A percentile compares a stretch with the other conserved stretches of the same genome.
These are phyloP conservation scores for Metopia argyrocephala DNA, from an alignment of 2,888 invertebrate species.

Conservation along the genomic window DNA sequence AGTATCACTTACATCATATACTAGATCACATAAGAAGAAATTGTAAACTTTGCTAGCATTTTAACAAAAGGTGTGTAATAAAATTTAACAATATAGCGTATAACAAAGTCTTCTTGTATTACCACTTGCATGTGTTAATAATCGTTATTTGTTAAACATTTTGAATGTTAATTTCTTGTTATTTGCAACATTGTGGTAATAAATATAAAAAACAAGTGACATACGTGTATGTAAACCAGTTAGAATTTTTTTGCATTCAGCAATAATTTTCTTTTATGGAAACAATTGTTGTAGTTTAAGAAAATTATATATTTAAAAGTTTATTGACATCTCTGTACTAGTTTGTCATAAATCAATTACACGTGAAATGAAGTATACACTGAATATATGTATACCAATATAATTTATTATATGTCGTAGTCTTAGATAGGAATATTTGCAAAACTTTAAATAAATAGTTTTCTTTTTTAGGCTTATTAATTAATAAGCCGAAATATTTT, in stretches of 20 bases:
- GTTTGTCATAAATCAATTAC: too few relatives aligned
- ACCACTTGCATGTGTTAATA: neutral
- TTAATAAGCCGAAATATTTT: too few relatives aligned
- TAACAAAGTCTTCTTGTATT: neutral
- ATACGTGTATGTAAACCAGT: slow-evolving; percentile 20
- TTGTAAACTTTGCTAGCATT: too few relatives aligned
- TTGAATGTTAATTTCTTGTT: neutral
- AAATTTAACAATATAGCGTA: neutral
- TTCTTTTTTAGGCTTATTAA: too few relatives aligned
- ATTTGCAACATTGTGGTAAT: neutral
- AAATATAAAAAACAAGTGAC: slow-evolving; percentile 23
- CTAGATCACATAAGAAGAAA: too few relatives aligned
- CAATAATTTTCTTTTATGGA: neutral
- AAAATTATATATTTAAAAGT: neutral
- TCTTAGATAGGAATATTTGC: too few relatives aligned
- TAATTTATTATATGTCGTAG: too few relatives aligned
- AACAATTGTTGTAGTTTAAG: neutral
- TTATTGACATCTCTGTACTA: neutral
- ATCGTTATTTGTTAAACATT: neutral
- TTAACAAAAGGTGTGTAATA: too few relatives aligned
- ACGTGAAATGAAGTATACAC: too few relatives aligned
- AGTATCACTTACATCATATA: too few relatives aligned
- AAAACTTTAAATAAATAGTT: too few relatives aligned
- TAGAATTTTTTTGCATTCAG: neutral
- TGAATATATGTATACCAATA: too few relatives aligned